phyloP scores from a whole-genome alignment of 1,140 invertebrate genomes.

The Plectrocnemia conspersa region DNA sequence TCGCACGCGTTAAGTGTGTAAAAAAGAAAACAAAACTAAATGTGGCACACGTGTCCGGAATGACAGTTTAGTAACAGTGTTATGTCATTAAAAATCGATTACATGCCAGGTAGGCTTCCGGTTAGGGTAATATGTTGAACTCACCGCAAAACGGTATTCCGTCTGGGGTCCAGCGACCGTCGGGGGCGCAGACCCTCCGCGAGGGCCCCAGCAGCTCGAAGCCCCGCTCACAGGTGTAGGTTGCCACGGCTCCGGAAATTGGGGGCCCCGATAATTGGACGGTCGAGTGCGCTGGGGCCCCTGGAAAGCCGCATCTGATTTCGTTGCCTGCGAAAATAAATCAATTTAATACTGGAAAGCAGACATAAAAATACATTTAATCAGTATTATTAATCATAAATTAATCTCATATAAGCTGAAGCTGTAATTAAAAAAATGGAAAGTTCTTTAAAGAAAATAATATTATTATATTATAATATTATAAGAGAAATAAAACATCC shows the following conservation, averaged over 20 bases:
- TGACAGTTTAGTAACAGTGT: no score
- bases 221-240: constrained; percentile 83
- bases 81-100: no score
- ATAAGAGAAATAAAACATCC: no score
- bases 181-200: constrained; percentile 66
- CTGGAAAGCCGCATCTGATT: constrained; percentile 75
- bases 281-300: constrained; percentile 82
- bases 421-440: no score
- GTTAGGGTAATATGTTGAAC: constrained; percentile 48
- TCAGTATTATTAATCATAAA: neutral
- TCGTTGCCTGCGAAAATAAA: neutral
- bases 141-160: constrained; percentile 94
- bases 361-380: neutral
- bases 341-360: no score
- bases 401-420: no score
- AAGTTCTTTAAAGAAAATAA: no score
- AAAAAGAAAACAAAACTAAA: no score
- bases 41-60: no score
- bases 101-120: no score
- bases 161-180: constrained; percentile 82
- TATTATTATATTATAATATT: no score
- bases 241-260: constrained; percentile 67
- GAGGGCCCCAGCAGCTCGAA: constrained; percentile 87
- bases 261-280: constrained; percentile 71
- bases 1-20: no score